phyloP scores from a whole-genome alignment of 2,113 vertebrate species.

The Bucco capensis region DNA sequence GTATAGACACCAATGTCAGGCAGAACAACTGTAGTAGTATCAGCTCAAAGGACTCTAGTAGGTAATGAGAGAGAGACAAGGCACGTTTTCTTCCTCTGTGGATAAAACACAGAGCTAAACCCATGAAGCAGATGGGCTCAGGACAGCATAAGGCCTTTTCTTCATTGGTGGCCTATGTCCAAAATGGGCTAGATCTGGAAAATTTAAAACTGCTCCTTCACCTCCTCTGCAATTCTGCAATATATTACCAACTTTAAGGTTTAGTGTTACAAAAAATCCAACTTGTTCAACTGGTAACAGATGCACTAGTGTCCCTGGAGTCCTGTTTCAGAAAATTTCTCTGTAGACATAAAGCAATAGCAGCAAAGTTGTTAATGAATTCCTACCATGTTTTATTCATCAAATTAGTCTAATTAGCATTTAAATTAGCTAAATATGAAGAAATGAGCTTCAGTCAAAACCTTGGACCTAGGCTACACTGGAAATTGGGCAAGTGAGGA shows the following conservation, averaged over 20 bases:
- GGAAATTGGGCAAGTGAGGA: conserved; percentile 7
- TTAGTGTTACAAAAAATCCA: neutral
- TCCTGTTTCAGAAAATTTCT: conserved; percentile 39
- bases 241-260: neutral
- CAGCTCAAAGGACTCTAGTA: neutral
- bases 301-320: conserved; percentile 28
- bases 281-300: conserved; percentile 26
- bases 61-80: neutral
- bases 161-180: neutral
- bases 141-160: neutral
- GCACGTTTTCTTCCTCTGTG: neutral
- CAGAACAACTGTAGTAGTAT: neutral
- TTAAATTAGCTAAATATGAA: conserved; percentile 60
- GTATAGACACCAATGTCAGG: neutral
- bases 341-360: conserved; percentile 29
- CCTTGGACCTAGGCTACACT: neutral
- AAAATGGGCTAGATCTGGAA: neutral
- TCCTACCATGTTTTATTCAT: conserved; percentile 37
- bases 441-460: conserved; percentile 32
- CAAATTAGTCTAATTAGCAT: conserved; percentile 67
- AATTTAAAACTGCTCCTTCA: neutral
- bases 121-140: neutral
- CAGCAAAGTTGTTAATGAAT: conserved; percentile 37
- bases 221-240: neutral
- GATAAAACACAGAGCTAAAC: neutral